Conservation (phyloP, 2,113 vertebrate species). For the Dissostichus mawsoni region DNA sequence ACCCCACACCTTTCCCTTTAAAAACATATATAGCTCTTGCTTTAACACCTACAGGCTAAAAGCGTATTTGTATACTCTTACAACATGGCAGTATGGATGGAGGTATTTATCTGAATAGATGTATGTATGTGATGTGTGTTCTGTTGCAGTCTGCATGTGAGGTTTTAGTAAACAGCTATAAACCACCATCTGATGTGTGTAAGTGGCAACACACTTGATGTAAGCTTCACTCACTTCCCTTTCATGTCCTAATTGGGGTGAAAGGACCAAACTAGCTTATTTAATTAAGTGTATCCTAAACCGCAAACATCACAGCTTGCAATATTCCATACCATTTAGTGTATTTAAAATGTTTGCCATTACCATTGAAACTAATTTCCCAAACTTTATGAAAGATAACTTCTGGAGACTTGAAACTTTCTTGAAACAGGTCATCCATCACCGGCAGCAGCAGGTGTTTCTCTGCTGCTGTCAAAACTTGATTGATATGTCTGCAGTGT, state of each 20-base stretch:
- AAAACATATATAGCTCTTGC: no score
- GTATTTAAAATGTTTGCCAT: neutral
- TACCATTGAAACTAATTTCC: neutral
- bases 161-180: no score
- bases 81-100: no score
- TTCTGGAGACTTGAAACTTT: neutral
- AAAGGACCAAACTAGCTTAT: neutral
- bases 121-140: neutral
- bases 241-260: neutral
- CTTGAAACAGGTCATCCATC: neutral
- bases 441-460: neutral
- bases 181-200: neutral
- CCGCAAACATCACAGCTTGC: neutral
- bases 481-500: neutral
- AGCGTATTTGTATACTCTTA: no score
- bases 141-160: neutral
- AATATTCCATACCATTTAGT: neutral
- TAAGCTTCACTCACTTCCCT: neutral
- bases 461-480: neutral
- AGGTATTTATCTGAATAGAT: neutral
- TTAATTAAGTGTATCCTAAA: neutral
- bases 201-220: no score
- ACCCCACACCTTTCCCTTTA: no score
- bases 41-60: no score
- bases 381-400: neutral